A percentile compares a stretch with the other conserved stretches of the same genome.
These are phyloP conservation scores for Cerceris rybyensis DNA, from an alignment of 2,888 invertebrate genomes.

Conservation along the genomic window DNA sequence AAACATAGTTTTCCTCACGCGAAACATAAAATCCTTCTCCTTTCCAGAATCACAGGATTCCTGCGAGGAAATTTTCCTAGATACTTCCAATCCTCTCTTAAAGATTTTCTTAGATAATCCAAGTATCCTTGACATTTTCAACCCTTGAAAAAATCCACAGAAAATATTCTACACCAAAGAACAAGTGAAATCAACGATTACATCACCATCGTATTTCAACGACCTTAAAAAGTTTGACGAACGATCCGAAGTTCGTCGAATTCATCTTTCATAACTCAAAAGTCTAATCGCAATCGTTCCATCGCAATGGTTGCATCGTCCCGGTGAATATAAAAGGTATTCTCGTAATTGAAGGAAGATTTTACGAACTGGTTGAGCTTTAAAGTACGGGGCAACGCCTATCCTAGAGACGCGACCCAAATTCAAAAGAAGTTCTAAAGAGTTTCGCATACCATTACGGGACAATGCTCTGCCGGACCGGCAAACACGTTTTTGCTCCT, in stretches of 20 bases:
- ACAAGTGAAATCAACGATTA: background rate
- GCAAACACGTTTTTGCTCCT: conserved; percentile 26
- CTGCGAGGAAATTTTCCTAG: background rate
- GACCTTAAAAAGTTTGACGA: background rate
- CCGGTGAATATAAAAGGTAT: background rate
- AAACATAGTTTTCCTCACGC: conserved; percentile 37
- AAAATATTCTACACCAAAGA: background rate
- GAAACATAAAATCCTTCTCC: background rate
- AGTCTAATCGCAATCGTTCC: background rate
- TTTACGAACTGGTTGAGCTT: conserved; percentile 16
- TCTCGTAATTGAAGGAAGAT: conserved; percentile 21
- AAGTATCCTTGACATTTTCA: background rate
- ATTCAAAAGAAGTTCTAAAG: conserved; percentile 39
- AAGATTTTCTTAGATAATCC: background rate
- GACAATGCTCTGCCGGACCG: conserved; percentile 30
- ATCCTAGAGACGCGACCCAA: conserved; percentile 35
- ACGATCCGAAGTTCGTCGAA: background rate
- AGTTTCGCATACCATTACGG: conserved; percentile 43
- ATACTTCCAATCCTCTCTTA: conserved; percentile 5
- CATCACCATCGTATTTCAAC: background rate
- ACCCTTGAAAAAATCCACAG: background rate
- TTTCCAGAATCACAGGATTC: background rate
- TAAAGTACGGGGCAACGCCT: conserved; percentile 13
- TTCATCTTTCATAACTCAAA: background rate
- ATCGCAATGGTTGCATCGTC: background rate